Evolutionary conservation across 2,888 invertebrate genomes (phyloP), one percentile per base, ranked within the genome.

Genomic region (Noctua comes): DNA sequence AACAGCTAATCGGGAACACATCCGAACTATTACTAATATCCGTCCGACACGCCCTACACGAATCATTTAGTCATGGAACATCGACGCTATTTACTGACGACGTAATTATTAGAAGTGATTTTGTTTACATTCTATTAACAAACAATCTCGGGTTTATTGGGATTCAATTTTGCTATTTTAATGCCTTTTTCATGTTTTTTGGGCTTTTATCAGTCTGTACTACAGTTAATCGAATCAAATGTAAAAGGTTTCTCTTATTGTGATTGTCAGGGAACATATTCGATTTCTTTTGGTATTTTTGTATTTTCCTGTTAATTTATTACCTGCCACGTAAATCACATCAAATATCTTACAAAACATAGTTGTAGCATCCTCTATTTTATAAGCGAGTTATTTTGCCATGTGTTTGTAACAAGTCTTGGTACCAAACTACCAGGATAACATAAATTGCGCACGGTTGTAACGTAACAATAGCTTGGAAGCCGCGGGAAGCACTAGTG

Each of bases 401-500:
- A 82, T 87, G 82, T 84, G 88, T 83, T 77, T 66, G 86, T 79
- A 80, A 79, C 88, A 74, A 87, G 88, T 81, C 82, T 71, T 48
- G 80, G 86, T 85, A 84, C 85, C 78, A 89, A 87, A 90, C 85
- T 81, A 88, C 85, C 79, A 90, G 88, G 90, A 86, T 80, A 88
- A 91, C 93, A 95, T 96, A 95, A 96, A 95, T 95, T 93, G 93
- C 91, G 83, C 70, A 90, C 91, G 91, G 91, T 92, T 92, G 92
- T 92, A 89, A 88, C 90, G 90, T 92, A 93, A 95, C 95, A 95
- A 96, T 94, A 90, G 94, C 91, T 90, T 90, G 90, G 88, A 88
- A 92, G 85, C 91, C 88, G 80, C 91, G 91, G 92, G 92, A 92
- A 91, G 92, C 91, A 88, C 91, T 87, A 79, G 91, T 89, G 83